Evolutionary conservation across 2,797 vertebrate genomes (phyloP), one percentile per base, ranked within the genome.

Genomic region (Toxotes lorentzi): DNA sequence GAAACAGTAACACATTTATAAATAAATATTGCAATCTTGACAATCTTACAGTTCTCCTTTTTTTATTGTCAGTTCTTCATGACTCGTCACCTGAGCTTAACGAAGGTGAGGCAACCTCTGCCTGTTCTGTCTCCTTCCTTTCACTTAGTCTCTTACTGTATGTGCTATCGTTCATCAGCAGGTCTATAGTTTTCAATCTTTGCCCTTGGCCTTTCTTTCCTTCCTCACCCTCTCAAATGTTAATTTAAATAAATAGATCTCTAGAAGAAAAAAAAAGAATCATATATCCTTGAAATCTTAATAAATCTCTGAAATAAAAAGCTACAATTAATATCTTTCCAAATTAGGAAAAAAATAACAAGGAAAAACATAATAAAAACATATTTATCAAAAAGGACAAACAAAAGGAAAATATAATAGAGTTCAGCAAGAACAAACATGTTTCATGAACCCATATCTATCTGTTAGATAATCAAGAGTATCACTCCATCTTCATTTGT

Each of bases 1-100:
- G 87, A 91, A 93, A 91, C 90, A 90, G 89, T 84, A 90, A 92
- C 90, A 91, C 84, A 93, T 86, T 94, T 93, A 93, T 92, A 95
- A 94, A 95, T 96, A 91, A 95, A 94, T 92, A 93, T 93, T 94
- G 95, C 92, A 80, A 72, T 94, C 92, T 87, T 81, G 93, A 93
- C 88, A 93, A 89, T 89, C 85, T 78, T 94, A 93, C 93, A 92
- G 76, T 76, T 84, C 73, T 70, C 85, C 79, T 76, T 74, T 70
- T 35, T 51, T 32, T 86, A 88, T 92, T 86, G 85, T 92, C 79
- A 57, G 78, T 88, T 92, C 89, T 86, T 92, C 88, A 81, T 63
- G 78, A 92, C 87, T 93, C 89, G 85, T 95, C 94, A 95, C 95
- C 95, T 95, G 96, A 96, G 94, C 94, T 93, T 89, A 90, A 93